Base-by-base conservation (phyloP, 2,888 invertebrate genomes). In the Caenorhabditis sp. region DNA sequence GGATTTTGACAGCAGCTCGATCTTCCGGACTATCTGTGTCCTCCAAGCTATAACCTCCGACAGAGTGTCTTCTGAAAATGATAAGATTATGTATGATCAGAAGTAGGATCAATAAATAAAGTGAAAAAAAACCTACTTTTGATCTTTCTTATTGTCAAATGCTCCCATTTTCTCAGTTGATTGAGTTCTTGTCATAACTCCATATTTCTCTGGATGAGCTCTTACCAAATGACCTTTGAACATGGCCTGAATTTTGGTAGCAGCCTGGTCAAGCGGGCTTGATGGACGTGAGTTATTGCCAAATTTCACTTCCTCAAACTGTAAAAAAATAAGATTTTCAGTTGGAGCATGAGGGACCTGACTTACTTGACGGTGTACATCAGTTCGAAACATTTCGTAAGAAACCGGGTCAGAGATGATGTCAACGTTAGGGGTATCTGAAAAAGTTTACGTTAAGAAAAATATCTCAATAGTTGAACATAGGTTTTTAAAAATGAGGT, bases 211-310 rank as follows among this genome's bases (percentile, higher is more conserved):
- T 88, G 86, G 85, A 57, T 94, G 85, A 53, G 83, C 75, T 26
- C 88, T 82, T 23, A 87, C 87, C 91, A 94, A 92, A 90, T 94
- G 94, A 66, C 94, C 94, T 81, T 94, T 91, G 91, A 94, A 95
- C 21, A 93, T 93, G 8, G 94, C 94, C 89, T 95, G 94, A 88
- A 95, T 95, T 91, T 94, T 94, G 61, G 93, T 93, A 43, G 94
- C 95, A 4, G 85, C 85, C 17, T 84, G 77, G 90, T 91, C 86
- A 26, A 83, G 67, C 50, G 80, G 80, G 25, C 69, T 69, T 0
- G 63, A 52, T 43, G 69, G 63, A 21, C 76, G 63, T 1, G 66
- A 38, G n/a, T 64, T n/a, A 14, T 43, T 43, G 3, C 25, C 50
- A 20, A 52, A 60, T 23, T 62, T 60, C 17, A 21, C 14, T 31